A percentile compares a stretch with the other conserved stretches of the same genome.
Conservation (phyloP, 2,888 invertebrate genomes). For the Lithophane leautieri region DNA sequence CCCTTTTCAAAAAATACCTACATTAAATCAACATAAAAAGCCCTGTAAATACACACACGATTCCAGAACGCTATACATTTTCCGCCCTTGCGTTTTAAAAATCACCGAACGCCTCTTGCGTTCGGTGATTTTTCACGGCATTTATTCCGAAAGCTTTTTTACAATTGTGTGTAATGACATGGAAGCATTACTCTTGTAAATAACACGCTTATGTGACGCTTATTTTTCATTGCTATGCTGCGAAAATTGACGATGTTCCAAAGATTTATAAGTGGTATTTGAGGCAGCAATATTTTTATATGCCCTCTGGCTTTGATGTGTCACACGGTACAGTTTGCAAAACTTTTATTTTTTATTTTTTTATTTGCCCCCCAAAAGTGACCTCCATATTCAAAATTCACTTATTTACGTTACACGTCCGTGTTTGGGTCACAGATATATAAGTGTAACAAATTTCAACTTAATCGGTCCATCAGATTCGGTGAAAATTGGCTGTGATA, state of each 20-base stretch:
- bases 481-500: too few species aligned
- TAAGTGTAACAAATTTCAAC: too few species aligned
- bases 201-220: slow-evolving; percentile 25
- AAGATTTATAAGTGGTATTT: slow-evolving; percentile 7
- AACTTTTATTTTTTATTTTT: too few species aligned
- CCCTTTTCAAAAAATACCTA: background rate
- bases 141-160: slow-evolving; percentile 68
- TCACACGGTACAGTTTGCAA: too few species aligned
- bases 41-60: slow-evolving; percentile 7
- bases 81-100: slow-evolving; percentile 20
- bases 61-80: slow-evolving; percentile 8
- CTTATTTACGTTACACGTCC: too few species aligned
- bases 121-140: slow-evolving; percentile 64
- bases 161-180: slow-evolving; percentile 75
- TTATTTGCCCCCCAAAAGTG: too few species aligned
- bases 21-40: slow-evolving; percentile 1
- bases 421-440: too few species aligned
- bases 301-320: background rate
- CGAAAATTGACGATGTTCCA: slow-evolving; percentile 18
- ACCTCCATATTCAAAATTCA: too few species aligned
- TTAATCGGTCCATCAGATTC: too few species aligned
- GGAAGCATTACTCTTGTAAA: slow-evolving; percentile 72
- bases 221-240: slow-evolving; percentile 18
- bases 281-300: background rate
- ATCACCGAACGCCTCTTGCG: too few species aligned